Conservation (phyloP, 2,113 vertebrate species). For the Microtus oregoni region DNA sequence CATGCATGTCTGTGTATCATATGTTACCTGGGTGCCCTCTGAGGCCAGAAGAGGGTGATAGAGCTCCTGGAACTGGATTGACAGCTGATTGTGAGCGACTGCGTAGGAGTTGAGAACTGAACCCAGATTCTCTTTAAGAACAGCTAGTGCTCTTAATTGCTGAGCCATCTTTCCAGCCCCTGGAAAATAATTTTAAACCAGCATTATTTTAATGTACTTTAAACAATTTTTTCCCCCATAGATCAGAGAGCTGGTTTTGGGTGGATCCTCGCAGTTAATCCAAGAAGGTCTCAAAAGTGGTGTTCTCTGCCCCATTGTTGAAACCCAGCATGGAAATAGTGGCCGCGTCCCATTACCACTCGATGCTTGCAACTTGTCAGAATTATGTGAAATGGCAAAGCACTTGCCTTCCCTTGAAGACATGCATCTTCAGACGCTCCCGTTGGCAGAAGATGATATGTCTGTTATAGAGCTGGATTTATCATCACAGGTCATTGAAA, state of each 20-base stretch:
- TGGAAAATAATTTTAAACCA: not conserved
- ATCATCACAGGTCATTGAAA: no score
- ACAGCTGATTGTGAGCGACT: not conserved
- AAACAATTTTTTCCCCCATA: slow-evolving; percentile 77
- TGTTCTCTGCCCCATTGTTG: slow-evolving; percentile 82
- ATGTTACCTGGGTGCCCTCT: not conserved
- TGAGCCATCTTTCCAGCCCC: not conserved
- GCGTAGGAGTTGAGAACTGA: not conserved
- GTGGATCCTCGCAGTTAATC: slow-evolving; percentile 90
- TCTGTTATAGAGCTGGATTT: slow-evolving; percentile 84
- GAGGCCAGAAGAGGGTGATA: not conserved
- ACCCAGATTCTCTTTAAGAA: not conserved
- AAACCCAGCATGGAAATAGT: slow-evolving; percentile 25
- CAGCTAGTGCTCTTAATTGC: not conserved
- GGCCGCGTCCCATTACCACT: slow-evolving; percentile 60
- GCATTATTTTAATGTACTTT: not conserved
- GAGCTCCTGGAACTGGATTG: not conserved
- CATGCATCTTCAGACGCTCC: slow-evolving; percentile 55
- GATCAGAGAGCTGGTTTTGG: slow-evolving; percentile 90
- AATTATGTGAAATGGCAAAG: slow-evolving; percentile 96
- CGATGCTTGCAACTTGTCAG: slow-evolving; percentile 87
- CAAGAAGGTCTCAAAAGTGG: slow-evolving; percentile 88
- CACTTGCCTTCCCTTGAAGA: slow-evolving; percentile 85
- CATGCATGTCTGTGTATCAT: not conserved
- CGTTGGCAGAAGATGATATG: slow-evolving; percentile 76